A percentile compares a stretch with the other conserved stretches of the same genome.
Conservation (phyloP, 2,113 vertebrate species). For the Poicephalus meyeri region DNA sequence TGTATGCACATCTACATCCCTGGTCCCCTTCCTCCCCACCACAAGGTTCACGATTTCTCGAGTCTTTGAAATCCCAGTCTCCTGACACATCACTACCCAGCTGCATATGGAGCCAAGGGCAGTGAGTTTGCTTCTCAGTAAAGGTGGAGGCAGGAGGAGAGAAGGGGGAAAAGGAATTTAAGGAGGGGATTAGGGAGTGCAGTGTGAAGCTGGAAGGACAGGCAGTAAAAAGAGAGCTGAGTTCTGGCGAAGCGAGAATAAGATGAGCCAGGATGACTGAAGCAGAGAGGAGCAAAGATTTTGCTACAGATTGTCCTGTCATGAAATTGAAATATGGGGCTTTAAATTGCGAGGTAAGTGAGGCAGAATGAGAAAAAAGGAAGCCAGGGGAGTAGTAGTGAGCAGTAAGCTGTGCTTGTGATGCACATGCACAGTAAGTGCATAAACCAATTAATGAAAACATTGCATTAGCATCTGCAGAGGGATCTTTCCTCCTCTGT, state of each 20-base stretch:
- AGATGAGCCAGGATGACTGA: background rate
- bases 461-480: background rate
- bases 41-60: background rate
- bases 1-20: background rate
- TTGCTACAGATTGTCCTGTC: conserved; percentile 45
- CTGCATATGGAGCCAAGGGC: background rate
- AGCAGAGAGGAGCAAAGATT: conserved; percentile 41
- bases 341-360: conserved; percentile 25
- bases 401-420: conserved; percentile 32
- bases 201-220: background rate
- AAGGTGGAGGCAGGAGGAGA: background rate
- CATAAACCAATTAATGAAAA: conserved; percentile 44
- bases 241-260: background rate
- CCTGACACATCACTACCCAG: background rate
- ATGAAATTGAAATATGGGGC: conserved; percentile 47
- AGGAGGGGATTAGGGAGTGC: background rate
- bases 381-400: conserved; percentile 36
- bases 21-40: background rate
- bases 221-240: background rate
- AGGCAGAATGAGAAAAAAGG: conserved; percentile 16
- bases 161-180: background rate
- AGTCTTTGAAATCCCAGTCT: background rate
- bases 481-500: background rate
- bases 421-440: background rate
- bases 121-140: background rate